Conservation (phyloP, 2,797 vertebrate species). For the Hirundo rustica region DNA sequence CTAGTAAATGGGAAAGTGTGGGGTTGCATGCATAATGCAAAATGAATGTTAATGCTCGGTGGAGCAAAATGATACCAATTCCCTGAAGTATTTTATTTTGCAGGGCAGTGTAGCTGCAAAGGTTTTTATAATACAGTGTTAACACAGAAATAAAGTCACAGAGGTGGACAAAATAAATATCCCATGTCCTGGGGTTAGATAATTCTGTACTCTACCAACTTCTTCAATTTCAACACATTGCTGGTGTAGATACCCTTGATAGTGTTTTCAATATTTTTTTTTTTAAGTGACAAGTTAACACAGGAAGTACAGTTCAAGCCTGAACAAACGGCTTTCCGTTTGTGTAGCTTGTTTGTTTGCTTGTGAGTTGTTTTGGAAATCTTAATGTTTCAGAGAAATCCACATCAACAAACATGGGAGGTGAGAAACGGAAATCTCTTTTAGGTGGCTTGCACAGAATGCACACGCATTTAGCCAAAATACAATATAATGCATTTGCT, state of each 20-base stretch:
- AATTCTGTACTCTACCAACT: background rate
- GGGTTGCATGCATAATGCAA: slow-evolving; percentile 64
- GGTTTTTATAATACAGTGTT: background rate
- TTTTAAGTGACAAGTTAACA: background rate
- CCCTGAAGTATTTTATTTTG: slow-evolving; percentile 39
- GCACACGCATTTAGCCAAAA: background rate
- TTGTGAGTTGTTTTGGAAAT: background rate
- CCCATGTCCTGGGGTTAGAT: background rate
- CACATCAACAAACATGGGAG: background rate
- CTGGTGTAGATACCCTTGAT: background rate
- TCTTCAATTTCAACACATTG: background rate
- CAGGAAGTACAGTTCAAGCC: background rate
- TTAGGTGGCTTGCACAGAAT: background rate
- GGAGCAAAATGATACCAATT: slow-evolving; percentile 59
- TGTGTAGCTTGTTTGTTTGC: background rate
- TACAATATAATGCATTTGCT: background rate
- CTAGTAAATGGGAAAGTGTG: slow-evolving; percentile 61
- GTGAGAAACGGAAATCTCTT: background rate
- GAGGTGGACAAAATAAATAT: background rate
- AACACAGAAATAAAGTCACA: background rate
- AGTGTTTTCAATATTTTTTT: background rate
- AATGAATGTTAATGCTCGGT: slow-evolving; percentile 66
- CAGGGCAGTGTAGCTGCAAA: background rate
- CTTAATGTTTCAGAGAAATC: background rate
- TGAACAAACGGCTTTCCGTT: background rate